Evolutionary conservation across 2,888 invertebrate species (phyloP).

Genomic region (Drosophila demipolita): DNA sequence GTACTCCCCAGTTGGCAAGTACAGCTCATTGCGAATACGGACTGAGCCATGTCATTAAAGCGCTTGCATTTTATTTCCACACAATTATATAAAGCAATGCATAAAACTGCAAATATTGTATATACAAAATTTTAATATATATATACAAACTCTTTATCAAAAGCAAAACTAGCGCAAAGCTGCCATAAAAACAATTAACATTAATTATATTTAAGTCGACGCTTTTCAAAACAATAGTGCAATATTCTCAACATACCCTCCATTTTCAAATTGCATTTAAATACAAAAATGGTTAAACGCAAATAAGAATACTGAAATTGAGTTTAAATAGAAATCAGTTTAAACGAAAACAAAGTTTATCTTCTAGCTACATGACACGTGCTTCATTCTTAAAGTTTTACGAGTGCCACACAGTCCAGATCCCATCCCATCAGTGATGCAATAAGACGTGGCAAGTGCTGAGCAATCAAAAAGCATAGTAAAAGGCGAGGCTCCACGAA

Average conservation of each 20-base stretch:
- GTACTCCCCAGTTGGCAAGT: conserved; percentile 1
- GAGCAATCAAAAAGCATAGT: conserved; percentile 55
- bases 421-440: conserved; percentile 2
- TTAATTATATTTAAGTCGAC: background rate
- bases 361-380: conserved; percentile 20
- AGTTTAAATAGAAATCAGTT: conserved; percentile 19
- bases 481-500: conserved; percentile 26
- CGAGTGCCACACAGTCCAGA: background rate
- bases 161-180: background rate
- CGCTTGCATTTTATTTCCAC: background rate
- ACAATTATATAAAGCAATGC: background rate
- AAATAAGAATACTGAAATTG: conserved; percentile 18
- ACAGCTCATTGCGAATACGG: background rate
- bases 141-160: background rate
- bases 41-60: background rate
- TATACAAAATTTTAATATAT: background rate
- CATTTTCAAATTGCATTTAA: background rate
- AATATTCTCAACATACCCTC: background rate
- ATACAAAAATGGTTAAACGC: background rate
- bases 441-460: conserved; percentile 55
- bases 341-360: conserved; percentile 25
- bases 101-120: background rate
- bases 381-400: conserved; percentile 18
- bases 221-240: background rate
- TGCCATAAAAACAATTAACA: background rate